A percentile compares a stretch with the other conserved stretches of the same genome.
phyloP scores from a whole-genome alignment of 2,888 invertebrate genomes.

The Molorchus minor region DNA sequence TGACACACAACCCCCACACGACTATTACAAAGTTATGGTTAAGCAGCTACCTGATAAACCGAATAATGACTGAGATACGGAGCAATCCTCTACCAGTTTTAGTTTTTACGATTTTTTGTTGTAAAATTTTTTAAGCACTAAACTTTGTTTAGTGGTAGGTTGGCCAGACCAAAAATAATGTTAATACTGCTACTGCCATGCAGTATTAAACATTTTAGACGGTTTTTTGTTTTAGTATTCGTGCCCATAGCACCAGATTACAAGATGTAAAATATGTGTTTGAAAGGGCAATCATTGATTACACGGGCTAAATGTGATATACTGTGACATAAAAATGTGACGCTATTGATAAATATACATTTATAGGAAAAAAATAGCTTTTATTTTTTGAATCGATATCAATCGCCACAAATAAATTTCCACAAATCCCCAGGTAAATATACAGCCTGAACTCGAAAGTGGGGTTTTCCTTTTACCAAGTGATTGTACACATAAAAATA shows the following conservation, averaged over 20 bases:
- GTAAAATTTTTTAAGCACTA: slow-evolving; percentile 6
- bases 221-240: slow-evolving; percentile 1
- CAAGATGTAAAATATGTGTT: not conserved
- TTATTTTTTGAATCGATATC: no score
- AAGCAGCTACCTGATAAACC: slow-evolving; percentile 41
- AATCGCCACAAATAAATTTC: no score
- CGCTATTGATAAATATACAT: not conserved
- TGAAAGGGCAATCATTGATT: slow-evolving; percentile 35
- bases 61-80: slow-evolving; percentile 26
- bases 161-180: slow-evolving; percentile 49
- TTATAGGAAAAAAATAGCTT: not conserved
- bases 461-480: no score
- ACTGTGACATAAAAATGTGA: slow-evolving; percentile 6
- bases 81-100: slow-evolving; percentile 8
- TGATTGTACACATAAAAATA: no score
- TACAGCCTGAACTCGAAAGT: no score
- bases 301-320: slow-evolving; percentile 35
- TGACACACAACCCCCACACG: slow-evolving; percentile 73
- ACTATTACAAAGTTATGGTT: slow-evolving; percentile 75
- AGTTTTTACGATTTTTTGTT: slow-evolving; percentile 24
- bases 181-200: slow-evolving; percentile 64
- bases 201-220: slow-evolving; percentile 59
- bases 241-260: slow-evolving; percentile 2
- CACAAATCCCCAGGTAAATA: no score
- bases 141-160: slow-evolving; percentile 19